A percentile compares a stretch with the other conserved stretches of the same genome.
Conservation (phyloP, 2,888 invertebrate genomes). For the Sphaeridia pumilis region DNA sequence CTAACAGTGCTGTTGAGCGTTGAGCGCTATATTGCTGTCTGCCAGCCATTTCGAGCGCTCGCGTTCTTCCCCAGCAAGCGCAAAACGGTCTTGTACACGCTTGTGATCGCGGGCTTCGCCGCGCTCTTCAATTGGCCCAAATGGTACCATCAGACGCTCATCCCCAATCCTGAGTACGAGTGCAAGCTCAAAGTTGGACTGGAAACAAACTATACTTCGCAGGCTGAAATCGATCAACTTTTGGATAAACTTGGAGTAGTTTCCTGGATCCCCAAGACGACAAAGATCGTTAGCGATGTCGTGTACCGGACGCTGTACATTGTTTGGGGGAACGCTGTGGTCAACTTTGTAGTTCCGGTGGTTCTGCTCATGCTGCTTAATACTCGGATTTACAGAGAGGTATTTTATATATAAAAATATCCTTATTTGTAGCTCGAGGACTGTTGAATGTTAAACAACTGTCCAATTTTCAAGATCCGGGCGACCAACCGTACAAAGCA, state of each 20-base stretch:
- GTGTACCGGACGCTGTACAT: neutral
- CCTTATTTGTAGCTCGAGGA: neutral
- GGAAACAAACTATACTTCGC: neutral
- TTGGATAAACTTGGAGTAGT: neutral
- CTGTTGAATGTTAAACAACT: neutral
- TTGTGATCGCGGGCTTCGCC: neutral
- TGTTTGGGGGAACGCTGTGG: neutral
- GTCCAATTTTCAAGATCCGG: neutral
- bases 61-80: neutral
- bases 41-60: slow-evolving; percentile 3
- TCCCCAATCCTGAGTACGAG: neutral
- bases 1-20: neutral
- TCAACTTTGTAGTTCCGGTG: slow-evolving; percentile 4
- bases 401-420: neutral
- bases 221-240: neutral
- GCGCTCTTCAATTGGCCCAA: slow-evolving; percentile 6
- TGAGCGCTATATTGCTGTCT: slow-evolving; percentile 4
- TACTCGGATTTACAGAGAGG: neutral
- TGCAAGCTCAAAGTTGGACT: neutral
- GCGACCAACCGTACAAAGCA: no score
- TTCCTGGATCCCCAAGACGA: no score
- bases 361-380: slow-evolving; percentile 1
- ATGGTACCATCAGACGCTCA: neutral
- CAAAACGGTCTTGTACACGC: neutral
- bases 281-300: no score